phyloP scores from a whole-genome alignment of 2,797 vertebrate species.

The Eulemur rubriventer region DNA sequence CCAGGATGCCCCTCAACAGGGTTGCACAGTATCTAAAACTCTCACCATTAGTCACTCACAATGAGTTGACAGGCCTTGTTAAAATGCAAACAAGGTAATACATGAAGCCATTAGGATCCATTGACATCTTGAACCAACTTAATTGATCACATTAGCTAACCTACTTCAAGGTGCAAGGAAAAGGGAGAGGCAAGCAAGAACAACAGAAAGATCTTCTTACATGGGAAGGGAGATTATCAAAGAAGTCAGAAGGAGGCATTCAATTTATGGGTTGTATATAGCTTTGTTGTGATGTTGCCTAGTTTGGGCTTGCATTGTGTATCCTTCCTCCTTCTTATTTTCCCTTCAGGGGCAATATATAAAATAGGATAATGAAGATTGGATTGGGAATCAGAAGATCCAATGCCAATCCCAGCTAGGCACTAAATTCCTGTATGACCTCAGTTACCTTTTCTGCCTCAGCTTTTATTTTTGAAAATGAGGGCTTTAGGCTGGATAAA shows the following conservation, averaged over 20 bases:
- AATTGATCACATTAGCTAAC: slow-evolving; percentile 12
- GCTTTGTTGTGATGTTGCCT: not conserved
- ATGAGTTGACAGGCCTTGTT: not conserved
- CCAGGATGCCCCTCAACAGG: not conserved
- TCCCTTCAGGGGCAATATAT: not conserved
- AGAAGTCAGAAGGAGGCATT: not conserved
- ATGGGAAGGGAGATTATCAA: not conserved
- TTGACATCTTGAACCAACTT: not conserved
- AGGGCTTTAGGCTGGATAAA: not conserved
- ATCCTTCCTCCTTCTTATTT: not conserved
- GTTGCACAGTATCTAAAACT: not conserved
- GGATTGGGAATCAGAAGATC: not conserved
- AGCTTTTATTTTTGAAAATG: not conserved
- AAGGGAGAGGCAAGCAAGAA: not conserved
- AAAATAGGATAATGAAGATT: not conserved
- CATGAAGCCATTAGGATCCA: not conserved
- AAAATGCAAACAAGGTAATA: slow-evolving; percentile 10
- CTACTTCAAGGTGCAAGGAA: not conserved
- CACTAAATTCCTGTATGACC: not conserved
- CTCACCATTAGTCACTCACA: not conserved
- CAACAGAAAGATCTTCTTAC: not conserved
- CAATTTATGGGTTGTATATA: accelerated
- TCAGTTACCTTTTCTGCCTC: not conserved
- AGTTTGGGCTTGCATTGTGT: not conserved
- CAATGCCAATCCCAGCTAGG: too few relatives aligned